Conservation (phyloP, 2,797 vertebrate species). For the Etheostoma nigrum region DNA sequence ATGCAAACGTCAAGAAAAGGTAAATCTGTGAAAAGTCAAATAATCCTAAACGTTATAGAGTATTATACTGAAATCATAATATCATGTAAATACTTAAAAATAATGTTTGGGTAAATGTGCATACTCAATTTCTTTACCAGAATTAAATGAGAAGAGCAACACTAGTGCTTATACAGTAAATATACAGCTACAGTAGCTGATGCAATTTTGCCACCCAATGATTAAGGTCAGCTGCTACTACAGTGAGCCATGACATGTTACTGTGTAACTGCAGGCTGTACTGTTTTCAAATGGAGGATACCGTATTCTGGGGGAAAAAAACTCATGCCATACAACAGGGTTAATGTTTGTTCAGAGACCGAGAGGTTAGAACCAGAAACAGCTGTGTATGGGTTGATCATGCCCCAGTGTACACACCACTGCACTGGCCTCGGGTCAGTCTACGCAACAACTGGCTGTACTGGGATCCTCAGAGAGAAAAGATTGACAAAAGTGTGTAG, state of each 20-base stretch:
- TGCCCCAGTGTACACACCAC: constrained; percentile 3
- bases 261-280: constrained; percentile 18
- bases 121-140: too few relatives aligned
- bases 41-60: background rate
- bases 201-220: background rate
- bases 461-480: background rate
- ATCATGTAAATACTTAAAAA: background rate
- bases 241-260: constrained; percentile 6
- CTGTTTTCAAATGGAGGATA: constrained; percentile 15
- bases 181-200: background rate
- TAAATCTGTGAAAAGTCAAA: background rate
- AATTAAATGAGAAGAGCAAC: too few relatives aligned
- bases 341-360: constrained; percentile 42
- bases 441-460: constrained; percentile 18
- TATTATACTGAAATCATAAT: background rate
- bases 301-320: constrained; percentile 2
- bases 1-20: too few relatives aligned
- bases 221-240: background rate
- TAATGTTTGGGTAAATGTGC: background rate
- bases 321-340: constrained; percentile 21
- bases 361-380: constrained; percentile 33
- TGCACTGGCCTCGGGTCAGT: constrained; percentile 4
- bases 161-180: too few relatives aligned
- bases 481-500: background rate
- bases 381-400: constrained; percentile 36